Conservation (phyloP, 2,888 invertebrate genomes). For the Lasioglossum malachurum region DNA sequence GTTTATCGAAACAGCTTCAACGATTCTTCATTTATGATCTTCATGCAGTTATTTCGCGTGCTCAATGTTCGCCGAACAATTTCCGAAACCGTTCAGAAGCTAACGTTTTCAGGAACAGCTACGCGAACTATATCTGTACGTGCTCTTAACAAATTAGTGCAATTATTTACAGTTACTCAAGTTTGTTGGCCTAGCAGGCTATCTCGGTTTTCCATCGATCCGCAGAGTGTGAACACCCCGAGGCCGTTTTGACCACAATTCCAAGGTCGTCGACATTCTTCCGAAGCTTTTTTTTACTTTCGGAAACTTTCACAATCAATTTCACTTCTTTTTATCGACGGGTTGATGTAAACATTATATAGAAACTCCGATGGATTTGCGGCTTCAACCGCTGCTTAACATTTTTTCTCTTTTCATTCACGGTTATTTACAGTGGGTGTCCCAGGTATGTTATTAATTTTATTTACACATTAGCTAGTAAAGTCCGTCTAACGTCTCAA, state of each 20-base stretch:
- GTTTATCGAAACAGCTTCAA: not conserved
- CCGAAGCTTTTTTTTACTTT: constrained; percentile 4
- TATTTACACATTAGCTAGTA: too few species aligned
- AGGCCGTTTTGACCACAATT: not conserved
- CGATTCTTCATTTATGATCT: not conserved
- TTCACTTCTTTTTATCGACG: not conserved
- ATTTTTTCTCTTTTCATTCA: not conserved
- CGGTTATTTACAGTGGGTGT: not conserved
- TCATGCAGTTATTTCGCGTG: not conserved
- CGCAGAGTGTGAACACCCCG: constrained; percentile 2
- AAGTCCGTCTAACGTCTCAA: too few species aligned
- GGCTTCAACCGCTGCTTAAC: not conserved
- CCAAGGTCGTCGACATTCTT: constrained; percentile 11
- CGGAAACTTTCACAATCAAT: not conserved
- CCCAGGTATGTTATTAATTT: too few species aligned
- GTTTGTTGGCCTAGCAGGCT: constrained; percentile 5
- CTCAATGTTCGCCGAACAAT: not conserved
- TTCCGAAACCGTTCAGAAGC: not conserved
- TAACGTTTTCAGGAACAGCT: not conserved
- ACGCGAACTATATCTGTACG: not conserved
- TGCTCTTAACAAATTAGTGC: not conserved
- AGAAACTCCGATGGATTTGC: not conserved
- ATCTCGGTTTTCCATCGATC: not conserved
- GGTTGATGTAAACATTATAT: not conserved
- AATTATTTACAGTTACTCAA: constrained; percentile 13